A percentile compares a stretch with the other conserved stretches of the same genome.
Evolutionary conservation across 2,113 vertebrate genomes (phyloP).

Genomic region (Pelusios castaneus): DNA sequence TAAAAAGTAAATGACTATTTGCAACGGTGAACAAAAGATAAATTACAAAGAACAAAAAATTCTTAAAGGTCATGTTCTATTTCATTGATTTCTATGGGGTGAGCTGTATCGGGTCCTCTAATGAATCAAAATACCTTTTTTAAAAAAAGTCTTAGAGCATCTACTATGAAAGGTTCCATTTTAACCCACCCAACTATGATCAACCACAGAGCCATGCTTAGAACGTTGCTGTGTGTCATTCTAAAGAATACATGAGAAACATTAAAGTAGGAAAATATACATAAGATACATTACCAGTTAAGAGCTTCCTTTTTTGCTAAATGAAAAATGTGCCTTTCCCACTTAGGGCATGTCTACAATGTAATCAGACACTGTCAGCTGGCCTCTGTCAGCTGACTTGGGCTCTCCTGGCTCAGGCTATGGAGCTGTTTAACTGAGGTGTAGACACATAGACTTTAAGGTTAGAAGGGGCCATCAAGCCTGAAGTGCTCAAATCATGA

Average conservation of each 20-base stretch:
- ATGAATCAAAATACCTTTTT: background rate
- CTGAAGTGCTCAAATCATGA: too few species aligned
- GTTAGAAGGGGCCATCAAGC: too few species aligned
- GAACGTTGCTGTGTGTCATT: slow-evolving; percentile 75
- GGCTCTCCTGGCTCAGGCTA: too few species aligned
- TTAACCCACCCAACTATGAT: slow-evolving; percentile 89
- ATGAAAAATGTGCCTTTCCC: background rate
- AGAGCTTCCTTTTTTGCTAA: slow-evolving; percentile 7
- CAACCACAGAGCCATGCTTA: slow-evolving; percentile 85
- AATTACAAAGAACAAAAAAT: background rate
- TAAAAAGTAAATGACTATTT: background rate
- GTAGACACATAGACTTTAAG: too few species aligned
- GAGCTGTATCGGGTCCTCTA: background rate
- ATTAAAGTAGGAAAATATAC: slow-evolving; percentile 62
- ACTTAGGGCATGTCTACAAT: background rate
- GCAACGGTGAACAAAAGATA: background rate
- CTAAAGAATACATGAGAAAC: slow-evolving; percentile 74
- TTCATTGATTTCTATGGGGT: background rate
- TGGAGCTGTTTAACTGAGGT: too few species aligned
- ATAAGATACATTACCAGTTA: slow-evolving; percentile 43
- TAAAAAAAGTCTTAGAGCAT: background rate
- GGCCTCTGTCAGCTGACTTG: too few species aligned
- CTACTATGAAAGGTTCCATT: slow-evolving; percentile 3
- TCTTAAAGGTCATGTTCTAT: background rate
- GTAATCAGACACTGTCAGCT: too few species aligned